phyloP scores from a whole-genome alignment of 2,888 invertebrate species.

The Xanthorhoe designata region DNA sequence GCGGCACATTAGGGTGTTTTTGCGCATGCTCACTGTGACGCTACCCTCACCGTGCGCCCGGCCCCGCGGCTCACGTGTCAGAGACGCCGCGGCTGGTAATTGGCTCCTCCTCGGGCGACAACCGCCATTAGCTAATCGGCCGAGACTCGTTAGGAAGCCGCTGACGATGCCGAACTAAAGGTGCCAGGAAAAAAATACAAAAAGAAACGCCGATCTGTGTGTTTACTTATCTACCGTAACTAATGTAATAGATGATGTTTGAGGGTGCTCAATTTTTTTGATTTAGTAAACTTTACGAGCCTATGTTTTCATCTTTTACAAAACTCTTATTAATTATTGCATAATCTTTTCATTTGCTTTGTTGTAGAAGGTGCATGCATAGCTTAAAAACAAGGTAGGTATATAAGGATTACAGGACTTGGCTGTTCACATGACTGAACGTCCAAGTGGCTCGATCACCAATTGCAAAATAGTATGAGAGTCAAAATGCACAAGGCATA shows the following conservation, averaged over 20 bases:
- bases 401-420: too few relatives aligned
- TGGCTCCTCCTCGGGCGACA: slow-evolving; percentile 50
- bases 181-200: neutral
- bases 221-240: neutral
- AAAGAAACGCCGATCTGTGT: neutral
- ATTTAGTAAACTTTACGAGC: too few relatives aligned
- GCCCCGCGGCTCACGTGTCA: slow-evolving; percentile 52
- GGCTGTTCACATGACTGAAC: too few relatives aligned
- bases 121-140: slow-evolving; percentile 52
- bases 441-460: too few relatives aligned
- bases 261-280: too few relatives aligned
- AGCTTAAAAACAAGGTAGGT: too few relatives aligned
- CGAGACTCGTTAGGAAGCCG: slow-evolving; percentile 39
- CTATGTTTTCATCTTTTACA: too few relatives aligned
- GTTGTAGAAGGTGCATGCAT: too few relatives aligned
- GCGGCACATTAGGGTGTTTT: slow-evolving; percentile 51
- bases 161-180: neutral
- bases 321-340: too few relatives aligned
- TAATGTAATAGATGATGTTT: neutral
- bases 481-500: too few relatives aligned
- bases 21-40: slow-evolving; percentile 32
- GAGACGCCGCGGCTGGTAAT: slow-evolving; percentile 50
- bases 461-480: too few relatives aligned
- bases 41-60: neutral
- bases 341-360: too few relatives aligned